These are phyloP conservation scores for Caenorhabditis briggsae DNA, from an alignment of 1,140 invertebrate genomes.

Conservation along the genomic window DNA sequence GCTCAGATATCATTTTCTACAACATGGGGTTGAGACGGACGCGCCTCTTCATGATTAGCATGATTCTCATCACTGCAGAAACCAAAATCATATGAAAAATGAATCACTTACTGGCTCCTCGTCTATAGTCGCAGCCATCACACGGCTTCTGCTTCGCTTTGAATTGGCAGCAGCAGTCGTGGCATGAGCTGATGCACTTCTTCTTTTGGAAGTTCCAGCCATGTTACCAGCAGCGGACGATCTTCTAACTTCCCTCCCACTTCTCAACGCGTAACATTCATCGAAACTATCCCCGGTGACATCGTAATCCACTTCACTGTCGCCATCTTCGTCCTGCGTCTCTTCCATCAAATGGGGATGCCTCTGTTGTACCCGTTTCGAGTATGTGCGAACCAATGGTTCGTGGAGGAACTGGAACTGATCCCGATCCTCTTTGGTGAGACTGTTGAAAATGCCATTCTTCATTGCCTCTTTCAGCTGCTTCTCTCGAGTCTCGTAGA, in stretches of 20 bases:
- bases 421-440: slow-evolving; percentile 33
- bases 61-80: slow-evolving; percentile 23
- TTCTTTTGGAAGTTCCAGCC: slow-evolving; percentile 1
- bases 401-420: slow-evolving; percentile 43
- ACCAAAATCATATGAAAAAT: not conserved
- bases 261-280: not conserved
- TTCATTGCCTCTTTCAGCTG: slow-evolving; percentile 38
- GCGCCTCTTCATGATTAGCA: slow-evolving; percentile 52
- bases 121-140: slow-evolving; percentile 35
- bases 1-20: not conserved
- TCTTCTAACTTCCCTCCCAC: slow-evolving; percentile 33
- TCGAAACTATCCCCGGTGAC: slow-evolving; percentile 28
- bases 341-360: slow-evolving; percentile 53
- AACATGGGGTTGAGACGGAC: slow-evolving; percentile 32
- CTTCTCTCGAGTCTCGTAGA: slow-evolving; percentile 35
- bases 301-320: slow-evolving; percentile 42
- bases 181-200: slow-evolving; percentile 30
- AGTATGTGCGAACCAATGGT: slow-evolving; percentile 29
- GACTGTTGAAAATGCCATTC: slow-evolving; percentile 43
- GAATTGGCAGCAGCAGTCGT: slow-evolving; percentile 7
- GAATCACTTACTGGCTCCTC: slow-evolving; percentile 15
- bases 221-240: slow-evolving; percentile 15
- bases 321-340: not conserved
- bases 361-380: slow-evolving; percentile 53
- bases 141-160: slow-evolving; percentile 37